Conservation (phyloP, 2,888 invertebrate species). For the Spodoptera exigua region DNA sequence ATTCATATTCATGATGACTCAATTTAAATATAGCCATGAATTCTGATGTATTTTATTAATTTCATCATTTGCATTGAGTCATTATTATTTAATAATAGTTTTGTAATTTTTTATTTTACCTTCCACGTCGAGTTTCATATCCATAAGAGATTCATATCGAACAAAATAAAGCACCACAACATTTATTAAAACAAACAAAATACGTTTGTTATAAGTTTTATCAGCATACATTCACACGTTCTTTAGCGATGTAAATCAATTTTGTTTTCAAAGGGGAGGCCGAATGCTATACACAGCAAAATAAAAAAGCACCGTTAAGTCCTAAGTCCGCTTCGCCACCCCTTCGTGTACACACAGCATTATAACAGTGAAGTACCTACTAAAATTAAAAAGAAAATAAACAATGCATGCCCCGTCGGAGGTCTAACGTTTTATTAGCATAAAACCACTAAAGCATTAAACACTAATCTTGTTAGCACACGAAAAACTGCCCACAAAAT, state of each 20-base stretch:
- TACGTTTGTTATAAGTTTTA: slow-evolving; percentile 6
- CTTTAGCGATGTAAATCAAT: slow-evolving; percentile 57
- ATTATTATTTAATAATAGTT: slow-evolving; percentile 8
- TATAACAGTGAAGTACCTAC: slow-evolving; percentile 60
- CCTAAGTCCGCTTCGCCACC: slow-evolving; percentile 71
- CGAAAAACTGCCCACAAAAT: slow-evolving; percentile 27
- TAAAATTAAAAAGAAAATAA: slow-evolving; percentile 76
- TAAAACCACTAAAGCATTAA: slow-evolving; percentile 56
- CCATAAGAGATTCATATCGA: too few species aligned
- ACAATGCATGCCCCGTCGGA: slow-evolving; percentile 60
- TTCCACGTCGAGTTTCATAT: too few species aligned
- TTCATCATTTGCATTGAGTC: slow-evolving; percentile 7
- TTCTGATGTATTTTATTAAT: slow-evolving; percentile 4
- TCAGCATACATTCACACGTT: slow-evolving; percentile 36
- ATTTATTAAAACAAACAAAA: slow-evolving; percentile 6
- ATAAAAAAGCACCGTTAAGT: slow-evolving; percentile 61
- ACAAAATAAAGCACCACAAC: too few species aligned
- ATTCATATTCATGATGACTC: slow-evolving; percentile 24
- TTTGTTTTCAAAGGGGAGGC: slow-evolving; percentile 65
- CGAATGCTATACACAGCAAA: slow-evolving; percentile 57
- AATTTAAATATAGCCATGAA: slow-evolving; percentile 6
- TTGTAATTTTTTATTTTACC: background rate
- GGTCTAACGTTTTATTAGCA: slow-evolving; percentile 66
- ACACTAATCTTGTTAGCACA: slow-evolving; percentile 62
- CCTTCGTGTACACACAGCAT: slow-evolving; percentile 71